Evolutionary conservation across 2,797 vertebrate genomes (phyloP), one percentile per base, ranked within the genome.

Genomic region (Phalloptychus januarius): DNA sequence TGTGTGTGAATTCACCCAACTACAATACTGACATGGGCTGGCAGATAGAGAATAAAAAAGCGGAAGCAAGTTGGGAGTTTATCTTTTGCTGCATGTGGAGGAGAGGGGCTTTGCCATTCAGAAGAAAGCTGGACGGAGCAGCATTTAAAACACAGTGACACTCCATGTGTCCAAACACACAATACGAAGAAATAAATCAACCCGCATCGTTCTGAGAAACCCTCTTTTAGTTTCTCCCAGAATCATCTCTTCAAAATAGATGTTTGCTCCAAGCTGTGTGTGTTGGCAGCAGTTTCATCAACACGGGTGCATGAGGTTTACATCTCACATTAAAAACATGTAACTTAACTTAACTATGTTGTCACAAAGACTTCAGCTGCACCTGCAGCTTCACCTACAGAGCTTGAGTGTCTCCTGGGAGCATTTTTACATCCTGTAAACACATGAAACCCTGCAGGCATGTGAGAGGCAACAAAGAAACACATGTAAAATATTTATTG

Each of bases 401-500:
- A 16, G 48, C 4, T 11, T 5, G 4, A 12, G 52, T 38, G 40
- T 38, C 48, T 73, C 65, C 38, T 11, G 16, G 25, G 54, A 0
- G 13, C 48, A 23, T 58, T 65, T 86, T 42, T 25, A 36, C 42
- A 80, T 15, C 52, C 31, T 44, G 10, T 71, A 87, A 81, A 82
- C 76, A 72, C 16, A 4, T 33, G 50, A 50, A 79, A 74, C 16
- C 71, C 31, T 54, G 20, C 25, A 0, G 38, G 63, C 31, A 16
- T 1, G 50, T 45, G 11, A 76, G 1, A 23, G 40, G 1, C 46
- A 69, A 38, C 40, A 70, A 54, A 28, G 46, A 52, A 28, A 61
- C 80, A 82, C 71, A 76, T 71, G 80, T 52, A 54, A 61, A 48
- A 54, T 80, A 72, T 92, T 91, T 83, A 82, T 36, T 10, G 2